Percentiles rank a stretch among this genome's conserved stretches.
phyloP scores from a whole-genome alignment of 2,888 invertebrate genomes.

The Lycocerus yunnanus region DNA sequence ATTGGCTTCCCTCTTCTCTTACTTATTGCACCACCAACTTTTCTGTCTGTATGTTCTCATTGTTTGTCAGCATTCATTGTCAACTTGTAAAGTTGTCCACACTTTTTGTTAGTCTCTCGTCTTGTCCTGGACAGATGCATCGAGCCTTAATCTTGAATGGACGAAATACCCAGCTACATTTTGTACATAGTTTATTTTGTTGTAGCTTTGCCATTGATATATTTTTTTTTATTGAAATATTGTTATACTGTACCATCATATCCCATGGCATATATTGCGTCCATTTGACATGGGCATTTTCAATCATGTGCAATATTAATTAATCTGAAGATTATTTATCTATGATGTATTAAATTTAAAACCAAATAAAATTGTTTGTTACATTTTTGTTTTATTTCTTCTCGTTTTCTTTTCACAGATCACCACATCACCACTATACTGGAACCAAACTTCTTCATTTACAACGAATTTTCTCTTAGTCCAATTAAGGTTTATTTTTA shows the following conservation, averaged over 20 bases:
- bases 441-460: too few species aligned
- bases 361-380: conserved; percentile 58
- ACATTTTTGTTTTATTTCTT: conserved; percentile 40
- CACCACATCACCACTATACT: too few species aligned
- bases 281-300: conserved; percentile 56
- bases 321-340: conserved; percentile 57
- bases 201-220: conserved; percentile 50
- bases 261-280: conserved; percentile 51
- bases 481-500: too few species aligned
- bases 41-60: conserved; percentile 43
- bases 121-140: conserved; percentile 35
- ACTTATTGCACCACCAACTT: conserved; percentile 51
- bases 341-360: conserved; percentile 57
- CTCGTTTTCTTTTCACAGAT: background rate
- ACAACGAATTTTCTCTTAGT: too few species aligned
- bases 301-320: conserved; percentile 57
- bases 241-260: conserved; percentile 39
- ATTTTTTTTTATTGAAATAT: conserved; percentile 33
- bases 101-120: conserved; percentile 48
- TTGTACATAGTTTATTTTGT: conserved; percentile 53
- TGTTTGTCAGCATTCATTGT: conserved; percentile 37
- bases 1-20: conserved; percentile 52
- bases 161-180: conserved; percentile 53
- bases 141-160: conserved; percentile 51
- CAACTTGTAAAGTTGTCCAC: conserved; percentile 44